Evolutionary conservation across 2,797 vertebrate genomes (phyloP), one percentile per base, ranked within the genome.

Genomic region (Distichodus sexfasciatus): DNA sequence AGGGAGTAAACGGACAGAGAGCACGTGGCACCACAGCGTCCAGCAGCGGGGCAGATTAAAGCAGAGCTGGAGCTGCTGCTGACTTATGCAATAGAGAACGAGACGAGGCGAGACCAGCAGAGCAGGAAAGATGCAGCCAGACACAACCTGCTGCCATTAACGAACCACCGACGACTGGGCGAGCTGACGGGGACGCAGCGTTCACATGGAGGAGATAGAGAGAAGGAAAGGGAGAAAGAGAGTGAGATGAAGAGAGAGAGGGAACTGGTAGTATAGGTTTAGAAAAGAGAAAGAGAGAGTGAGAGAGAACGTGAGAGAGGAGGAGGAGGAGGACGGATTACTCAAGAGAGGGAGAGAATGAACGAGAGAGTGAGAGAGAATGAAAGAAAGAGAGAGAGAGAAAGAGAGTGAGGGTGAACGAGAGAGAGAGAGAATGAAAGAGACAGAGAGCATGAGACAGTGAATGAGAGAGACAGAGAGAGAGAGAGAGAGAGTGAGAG

Each of bases 121-220:
- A 71, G 71, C 74, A 82, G 75, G 78, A 82, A 77, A 69, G 55
- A 66, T 43, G 73, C 68, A 62, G 66, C 54, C 72, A 76, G 75
- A 79, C 69, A 76, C 36, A 76, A 79, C 61, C 76, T 71, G 70
- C 8, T 26, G 57, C 78, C 75, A 87, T 88, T 88, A 85, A 83
- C 84, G 88, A 83, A 72, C 65, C 36, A 69, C 40, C 40, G 46
- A 46, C 66, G 51, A 59, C 47, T 75, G 50, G 72, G 6, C 14
- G 14, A 29, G 28, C 47, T 35, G 43, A 15, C 17, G 44, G 66
- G 15, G 41, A 47, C 64, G 57, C 54, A 19, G 29, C 59, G 46
- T 33, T 28, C 38, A n/a, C 17, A 41, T 23, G 35, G 43, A 4
- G 2, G 17, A 26, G 33, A 36, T 23, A 69, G 35, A 75, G 17